phyloP scores from a whole-genome alignment of 2,888 invertebrate genomes.

The Chromoteleia sp. region DNA sequence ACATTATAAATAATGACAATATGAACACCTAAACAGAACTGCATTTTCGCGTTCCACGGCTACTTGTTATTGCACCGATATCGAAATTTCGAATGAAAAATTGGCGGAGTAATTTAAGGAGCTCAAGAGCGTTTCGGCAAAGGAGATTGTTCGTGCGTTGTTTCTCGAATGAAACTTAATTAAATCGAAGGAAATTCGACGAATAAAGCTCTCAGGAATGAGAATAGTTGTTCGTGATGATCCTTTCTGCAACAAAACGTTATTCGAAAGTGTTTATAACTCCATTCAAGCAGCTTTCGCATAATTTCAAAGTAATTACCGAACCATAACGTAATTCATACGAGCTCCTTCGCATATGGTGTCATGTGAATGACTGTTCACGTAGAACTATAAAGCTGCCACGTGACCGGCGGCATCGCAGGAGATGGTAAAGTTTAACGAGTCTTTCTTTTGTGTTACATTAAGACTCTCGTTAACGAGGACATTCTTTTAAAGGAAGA shows the following conservation, averaged over 20 bases:
- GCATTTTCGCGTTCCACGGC: no score
- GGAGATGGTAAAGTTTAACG: slow-evolving; percentile 26
- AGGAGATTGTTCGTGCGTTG: slow-evolving; percentile 28
- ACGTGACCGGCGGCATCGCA: slow-evolving; percentile 44
- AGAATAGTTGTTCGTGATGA: slow-evolving; percentile 22
- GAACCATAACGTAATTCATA: slow-evolving; percentile 42
- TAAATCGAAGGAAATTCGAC: slow-evolving; percentile 40
- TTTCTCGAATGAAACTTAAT: slow-evolving; percentile 37
- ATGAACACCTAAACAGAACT: slow-evolving; percentile 15
- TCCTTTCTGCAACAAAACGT: slow-evolving; percentile 38
- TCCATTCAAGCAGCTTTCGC: slow-evolving; percentile 39
- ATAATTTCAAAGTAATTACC: slow-evolving; percentile 55
- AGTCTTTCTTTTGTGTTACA: slow-evolving; percentile 22
- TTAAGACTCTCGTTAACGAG: slow-evolving; percentile 10
- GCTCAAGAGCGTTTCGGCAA: not conserved
- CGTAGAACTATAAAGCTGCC: slow-evolving; percentile 38
- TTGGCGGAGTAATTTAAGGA: slow-evolving; percentile 2
- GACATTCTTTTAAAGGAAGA: slow-evolving; percentile 1
- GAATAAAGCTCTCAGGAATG: slow-evolving; percentile 27
- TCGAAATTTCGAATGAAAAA: slow-evolving; percentile 9
- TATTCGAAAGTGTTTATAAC: slow-evolving; percentile 42
- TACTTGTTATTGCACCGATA: slow-evolving; percentile 1
- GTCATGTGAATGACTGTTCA: slow-evolving; percentile 39
- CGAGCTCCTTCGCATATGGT: slow-evolving; percentile 18
- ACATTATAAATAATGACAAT: slow-evolving; percentile 35